Evolutionary conservation across 1,140 invertebrate genomes (phyloP), one percentile per base, ranked within the genome.

Genomic region (Drosophila mojavensis): DNA sequence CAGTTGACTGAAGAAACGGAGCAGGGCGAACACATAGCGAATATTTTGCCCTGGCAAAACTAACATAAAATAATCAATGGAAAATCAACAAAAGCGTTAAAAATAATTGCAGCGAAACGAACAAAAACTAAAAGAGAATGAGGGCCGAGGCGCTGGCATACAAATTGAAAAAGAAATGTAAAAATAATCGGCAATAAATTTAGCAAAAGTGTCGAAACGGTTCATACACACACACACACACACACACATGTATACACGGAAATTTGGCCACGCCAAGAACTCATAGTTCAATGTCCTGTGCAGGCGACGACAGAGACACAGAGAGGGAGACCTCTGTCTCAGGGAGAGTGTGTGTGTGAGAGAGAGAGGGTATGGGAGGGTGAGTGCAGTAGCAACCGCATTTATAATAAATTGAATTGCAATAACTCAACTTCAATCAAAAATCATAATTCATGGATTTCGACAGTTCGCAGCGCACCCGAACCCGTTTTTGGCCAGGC

Each of bases 361-460:
- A 24, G 47, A 4, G 30, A 45, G 17, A 28, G 33, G 54, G 41
- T 48, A 33, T 11, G 36, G 58, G 7, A 56, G 13, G 65, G 59
- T 30, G 48, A n/a, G 33, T 36, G 62, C 13, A 56, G 56, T 72
- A 75, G 85, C 85, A 90, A 90, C 78, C 80, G 81, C 86, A 90
- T 90, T 90, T 90, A 90, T 91, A 88, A 90, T 91, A 91, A 91
- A 91, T 91, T 91, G 88, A 89, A 91, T 91, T 76, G 89, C 89
- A 89, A 91, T 91, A 91, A 91, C 84, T 91, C 89, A 91, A 88
- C 89, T 89, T 91, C 89, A 91, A 91, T 91, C 89, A 91, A 91
- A 91, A 91, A 91, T 91, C 89, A 91, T 91, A 91, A 91, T 91
- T 91, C 89, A 91, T 91, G 71, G 58, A 80, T 76, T 81, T 75